phyloP scores from a whole-genome alignment of 2,113 vertebrate genomes.

The Hassar affinis region DNA sequence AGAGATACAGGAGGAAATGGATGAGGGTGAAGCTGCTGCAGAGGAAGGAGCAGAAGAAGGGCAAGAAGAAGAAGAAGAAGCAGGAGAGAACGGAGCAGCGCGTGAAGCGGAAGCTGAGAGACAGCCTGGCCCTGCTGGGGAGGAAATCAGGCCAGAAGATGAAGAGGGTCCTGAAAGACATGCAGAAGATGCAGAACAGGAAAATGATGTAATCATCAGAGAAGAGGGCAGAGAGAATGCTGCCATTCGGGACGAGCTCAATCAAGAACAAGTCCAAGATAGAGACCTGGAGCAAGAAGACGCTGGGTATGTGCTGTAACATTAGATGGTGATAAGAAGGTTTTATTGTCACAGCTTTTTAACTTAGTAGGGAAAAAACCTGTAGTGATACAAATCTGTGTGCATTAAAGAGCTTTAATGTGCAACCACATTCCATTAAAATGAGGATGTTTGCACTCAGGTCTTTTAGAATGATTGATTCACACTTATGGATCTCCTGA shows the following conservation, averaged over 20 bases:
- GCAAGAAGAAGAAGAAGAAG: conserved; percentile 52
- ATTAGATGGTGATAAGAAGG: not conserved
- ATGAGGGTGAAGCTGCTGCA: not conserved
- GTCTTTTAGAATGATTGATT: not conserved
- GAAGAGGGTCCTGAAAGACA: conserved; percentile 26
- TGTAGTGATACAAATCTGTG: too few relatives aligned
- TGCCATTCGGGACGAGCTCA: not conserved
- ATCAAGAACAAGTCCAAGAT: not conserved
- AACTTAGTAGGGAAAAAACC: not conserved
- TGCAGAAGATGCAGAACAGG: conserved; percentile 33
- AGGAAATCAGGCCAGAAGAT: conserved; percentile 30
- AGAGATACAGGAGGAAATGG: conserved; percentile 20
- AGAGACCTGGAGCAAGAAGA: not conserved
- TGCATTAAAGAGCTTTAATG: not conserved
- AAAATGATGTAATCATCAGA: not conserved
- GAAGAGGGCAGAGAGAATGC: conserved; percentile 19
- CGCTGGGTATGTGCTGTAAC: not conserved
- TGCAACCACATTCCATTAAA: not conserved
- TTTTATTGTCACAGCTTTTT: not conserved
- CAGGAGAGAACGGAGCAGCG: not conserved
- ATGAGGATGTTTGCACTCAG: not conserved
- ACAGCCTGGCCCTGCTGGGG: conserved; percentile 14
- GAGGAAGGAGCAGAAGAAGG: conserved; percentile 8
- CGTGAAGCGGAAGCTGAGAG: not conserved
- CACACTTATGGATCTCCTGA: not conserved